Evolutionary conservation across 2,113 vertebrate genomes (phyloP), one percentile per base, ranked within the genome.

Genomic region (Carassius carassius): DNA sequence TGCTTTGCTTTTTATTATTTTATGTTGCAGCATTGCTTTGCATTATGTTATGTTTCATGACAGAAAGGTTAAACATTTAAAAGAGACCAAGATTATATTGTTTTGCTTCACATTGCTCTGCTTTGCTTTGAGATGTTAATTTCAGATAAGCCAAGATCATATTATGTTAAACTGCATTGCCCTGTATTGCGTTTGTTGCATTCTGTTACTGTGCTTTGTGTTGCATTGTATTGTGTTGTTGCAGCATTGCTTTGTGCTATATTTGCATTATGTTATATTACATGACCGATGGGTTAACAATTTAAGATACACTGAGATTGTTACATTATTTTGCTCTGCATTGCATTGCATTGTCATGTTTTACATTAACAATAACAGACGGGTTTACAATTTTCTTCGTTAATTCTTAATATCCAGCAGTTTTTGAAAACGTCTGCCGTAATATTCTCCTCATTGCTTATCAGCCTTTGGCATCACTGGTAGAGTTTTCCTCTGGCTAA

Each of bases 401-500:
- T 21, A 72, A 41, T 21, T 41, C 4, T n/a, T 41, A 70, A 70
- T 72, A 72, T 41, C 69, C 35, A 12, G 19, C 69, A 21, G 1
- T n/a, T 72, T 72, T 74, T 49, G 70, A 2, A 47, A 21, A 4
- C 1, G 37, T 73, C 70, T 73, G 21, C 11, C 21, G 2, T 74
- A 47, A 74, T 7, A 16, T 74, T 23, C 41, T 47, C 16, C 37
- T 47, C 70, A 14, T n/a, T 0, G 41, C 70, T 74, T 74, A 74
- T 74, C 41, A 47, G 70, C 70, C 70, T 47, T 47, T 47, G 70
- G 70, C 70, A 25, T 74, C n/a, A 49, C 41, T 74, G n/a, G 12
- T 9, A 49, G 37, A 74, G 70, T 16, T 74, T 72, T 49, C 41
- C 41, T 74, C 41, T 74, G 70, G 41, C 70, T 74, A 74, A 74